These are phyloP conservation scores for Tetrapedia diversipes DNA, from an alignment of 2,888 invertebrate species.

Conservation along the genomic window DNA sequence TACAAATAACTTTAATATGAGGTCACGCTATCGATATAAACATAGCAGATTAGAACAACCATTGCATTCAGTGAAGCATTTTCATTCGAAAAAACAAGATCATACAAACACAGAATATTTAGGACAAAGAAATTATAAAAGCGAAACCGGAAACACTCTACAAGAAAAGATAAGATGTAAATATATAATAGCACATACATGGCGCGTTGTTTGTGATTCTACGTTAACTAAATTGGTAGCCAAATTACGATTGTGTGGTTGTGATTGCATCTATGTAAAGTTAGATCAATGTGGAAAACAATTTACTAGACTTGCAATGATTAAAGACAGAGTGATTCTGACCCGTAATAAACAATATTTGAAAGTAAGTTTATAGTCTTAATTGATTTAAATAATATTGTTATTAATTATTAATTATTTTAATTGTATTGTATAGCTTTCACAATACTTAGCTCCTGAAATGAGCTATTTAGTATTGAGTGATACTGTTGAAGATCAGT, in stretches of 20 bases:
- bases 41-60: no score
- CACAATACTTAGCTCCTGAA: constrained; percentile 83
- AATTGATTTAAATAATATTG: constrained; percentile 3
- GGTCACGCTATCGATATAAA: no score
- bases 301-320: constrained; percentile 84
- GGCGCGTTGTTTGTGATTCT: constrained; percentile 85
- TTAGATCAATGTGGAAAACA: constrained; percentile 83
- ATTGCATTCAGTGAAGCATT: no score
- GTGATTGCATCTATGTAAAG: constrained; percentile 85
- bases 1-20: no score
- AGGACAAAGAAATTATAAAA: not conserved
- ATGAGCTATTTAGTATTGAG: constrained; percentile 86
- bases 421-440: constrained; percentile 69
- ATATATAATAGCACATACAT: constrained; percentile 62
- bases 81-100: not conserved
- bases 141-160: not conserved
- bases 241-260: constrained; percentile 87
- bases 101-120: not conserved
- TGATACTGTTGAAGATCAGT: constrained; percentile 85
- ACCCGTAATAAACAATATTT: constrained; percentile 84
- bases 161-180: not conserved
- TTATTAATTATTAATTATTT: constrained; percentile 6
- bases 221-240: constrained; percentile 85
- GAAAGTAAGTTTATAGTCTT: constrained; percentile 76
- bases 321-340: constrained; percentile 85